phyloP scores from a whole-genome alignment of 2,113 vertebrate species.

The Lutjanus erythropterus region DNA sequence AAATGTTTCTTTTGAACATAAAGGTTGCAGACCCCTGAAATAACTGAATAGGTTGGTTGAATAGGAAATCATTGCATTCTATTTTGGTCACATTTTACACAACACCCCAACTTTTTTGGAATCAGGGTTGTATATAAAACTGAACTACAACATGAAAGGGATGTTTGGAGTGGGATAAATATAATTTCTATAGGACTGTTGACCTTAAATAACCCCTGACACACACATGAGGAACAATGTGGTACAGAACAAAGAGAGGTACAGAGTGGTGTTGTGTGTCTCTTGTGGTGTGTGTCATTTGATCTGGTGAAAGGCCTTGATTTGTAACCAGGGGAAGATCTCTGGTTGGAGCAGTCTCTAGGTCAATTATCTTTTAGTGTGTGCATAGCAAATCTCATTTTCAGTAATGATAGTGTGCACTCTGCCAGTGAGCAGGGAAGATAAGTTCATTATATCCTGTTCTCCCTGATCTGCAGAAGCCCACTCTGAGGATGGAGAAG shows the following conservation, averaged over 20 bases:
- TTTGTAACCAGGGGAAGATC: conserved; percentile 9
- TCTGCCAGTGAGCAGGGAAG: conserved; percentile 4
- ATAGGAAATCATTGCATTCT: no score
- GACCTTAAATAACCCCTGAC: neutral
- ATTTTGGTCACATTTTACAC: no score
- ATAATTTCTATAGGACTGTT: neutral
- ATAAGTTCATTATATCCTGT: conserved; percentile 7
- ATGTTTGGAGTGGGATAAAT: neutral
- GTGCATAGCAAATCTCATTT: conserved; percentile 9
- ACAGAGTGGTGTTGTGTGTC: neutral
- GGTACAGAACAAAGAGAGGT: neutral
- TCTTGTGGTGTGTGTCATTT: neutral
- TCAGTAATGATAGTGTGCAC: conserved; percentile 10
- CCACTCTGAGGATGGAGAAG: neutral
- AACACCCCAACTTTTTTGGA: no score
- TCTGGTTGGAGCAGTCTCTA: conserved; percentile 4
- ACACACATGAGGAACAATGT: neutral
- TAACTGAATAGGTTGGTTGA: no score
- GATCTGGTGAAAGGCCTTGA: neutral
- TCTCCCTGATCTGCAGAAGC: neutral
- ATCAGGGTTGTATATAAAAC: no score
- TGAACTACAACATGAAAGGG: no score
- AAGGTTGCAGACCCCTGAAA: no score
- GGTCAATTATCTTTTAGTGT: conserved; percentile 20
- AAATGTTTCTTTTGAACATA: no score